Conservation (phyloP, 2,888 invertebrate genomes). For the Nomada ferruginata region DNA sequence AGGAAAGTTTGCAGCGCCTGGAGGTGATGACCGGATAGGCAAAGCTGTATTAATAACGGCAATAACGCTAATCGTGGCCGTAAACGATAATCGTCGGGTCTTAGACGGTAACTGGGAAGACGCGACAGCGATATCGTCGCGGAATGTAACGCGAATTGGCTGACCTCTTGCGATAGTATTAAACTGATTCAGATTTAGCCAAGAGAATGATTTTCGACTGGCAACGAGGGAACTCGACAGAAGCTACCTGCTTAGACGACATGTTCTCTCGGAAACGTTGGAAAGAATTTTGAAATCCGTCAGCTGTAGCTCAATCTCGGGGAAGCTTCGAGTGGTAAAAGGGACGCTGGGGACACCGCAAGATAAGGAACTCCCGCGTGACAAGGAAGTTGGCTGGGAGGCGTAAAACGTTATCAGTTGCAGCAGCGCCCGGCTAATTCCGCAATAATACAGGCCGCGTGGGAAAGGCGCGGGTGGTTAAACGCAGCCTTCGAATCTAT, state of each 20-base stretch:
- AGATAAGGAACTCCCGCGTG: constrained; percentile 1
- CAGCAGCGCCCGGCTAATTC: constrained; percentile 36
- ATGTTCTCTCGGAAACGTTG: too few relatives aligned
- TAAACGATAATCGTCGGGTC: constrained; percentile 63
- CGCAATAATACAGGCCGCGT: constrained; percentile 43
- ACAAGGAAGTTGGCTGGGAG: not conserved
- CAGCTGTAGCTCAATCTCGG: too few relatives aligned
- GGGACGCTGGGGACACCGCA: not conserved
- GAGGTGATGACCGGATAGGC: constrained; percentile 26
- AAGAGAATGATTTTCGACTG: not conserved
- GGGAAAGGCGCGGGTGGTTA: constrained; percentile 51
- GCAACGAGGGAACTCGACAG: too few relatives aligned
- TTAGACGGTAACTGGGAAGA: constrained; percentile 34
- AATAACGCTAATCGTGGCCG: constrained; percentile 67
- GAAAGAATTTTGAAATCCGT: not conserved
- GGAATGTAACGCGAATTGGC: not conserved
- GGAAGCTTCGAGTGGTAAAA: too few relatives aligned
- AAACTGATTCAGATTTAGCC: not conserved
- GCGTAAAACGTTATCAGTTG: constrained; percentile 36
- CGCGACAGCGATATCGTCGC: constrained; percentile 15
- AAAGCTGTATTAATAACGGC: constrained; percentile 71
- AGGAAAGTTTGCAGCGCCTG: constrained; percentile 53
- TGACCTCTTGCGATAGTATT: not conserved
- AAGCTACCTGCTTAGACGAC: too few relatives aligned
- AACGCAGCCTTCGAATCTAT: constrained; percentile 58